Evolutionary conservation across 92 coral and sea anemone genomes (phyloP).

Genomic region (Meandrina meandrites): DNA sequence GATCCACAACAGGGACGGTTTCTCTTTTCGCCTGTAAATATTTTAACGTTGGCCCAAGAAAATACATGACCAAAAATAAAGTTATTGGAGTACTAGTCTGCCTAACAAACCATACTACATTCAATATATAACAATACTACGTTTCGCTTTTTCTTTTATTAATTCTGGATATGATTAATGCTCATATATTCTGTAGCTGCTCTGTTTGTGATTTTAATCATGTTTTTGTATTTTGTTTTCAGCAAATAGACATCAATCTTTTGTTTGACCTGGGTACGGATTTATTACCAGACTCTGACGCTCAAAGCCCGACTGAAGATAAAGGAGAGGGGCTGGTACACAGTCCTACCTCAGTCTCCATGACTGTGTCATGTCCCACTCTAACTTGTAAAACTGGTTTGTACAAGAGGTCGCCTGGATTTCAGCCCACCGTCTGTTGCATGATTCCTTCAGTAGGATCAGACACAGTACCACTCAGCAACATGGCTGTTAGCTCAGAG

Average conservation of each 20-base stretch:
- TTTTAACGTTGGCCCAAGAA: too few relatives aligned
- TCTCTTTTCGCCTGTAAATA: too few relatives aligned
- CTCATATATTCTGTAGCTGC: too few relatives aligned
- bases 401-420: slow-evolving; percentile 86
- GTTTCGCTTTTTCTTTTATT: too few relatives aligned
- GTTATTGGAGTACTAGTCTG: too few relatives aligned
- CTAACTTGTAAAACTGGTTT: slow-evolving; percentile 75
- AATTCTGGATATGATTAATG: too few relatives aligned
- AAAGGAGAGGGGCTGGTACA: slow-evolving; percentile 29
- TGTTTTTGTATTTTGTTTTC: slow-evolving; percentile 2
- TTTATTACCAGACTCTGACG: slow-evolving; percentile 43
- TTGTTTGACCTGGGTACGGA: slow-evolving; percentile 36
- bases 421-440: slow-evolving; percentile 89
- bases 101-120: too few relatives aligned
- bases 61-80: too few relatives aligned
- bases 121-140: too few relatives aligned
- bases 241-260: slow-evolving; percentile 69
- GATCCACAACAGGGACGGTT: too few relatives aligned
- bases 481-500: slow-evolving; percentile 84
- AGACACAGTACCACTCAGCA: slow-evolving; percentile 77
- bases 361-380: slow-evolving; percentile 43
- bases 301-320: slow-evolving; percentile 51
- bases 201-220: background rate
- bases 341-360: slow-evolving; percentile 21
- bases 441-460: slow-evolving; percentile 53